A percentile compares a stretch with the other conserved stretches of the same genome.
Evolutionary conservation across 1,140 invertebrate genomes (phyloP).

Genomic region (Drosophila equinoxialis): DNA sequence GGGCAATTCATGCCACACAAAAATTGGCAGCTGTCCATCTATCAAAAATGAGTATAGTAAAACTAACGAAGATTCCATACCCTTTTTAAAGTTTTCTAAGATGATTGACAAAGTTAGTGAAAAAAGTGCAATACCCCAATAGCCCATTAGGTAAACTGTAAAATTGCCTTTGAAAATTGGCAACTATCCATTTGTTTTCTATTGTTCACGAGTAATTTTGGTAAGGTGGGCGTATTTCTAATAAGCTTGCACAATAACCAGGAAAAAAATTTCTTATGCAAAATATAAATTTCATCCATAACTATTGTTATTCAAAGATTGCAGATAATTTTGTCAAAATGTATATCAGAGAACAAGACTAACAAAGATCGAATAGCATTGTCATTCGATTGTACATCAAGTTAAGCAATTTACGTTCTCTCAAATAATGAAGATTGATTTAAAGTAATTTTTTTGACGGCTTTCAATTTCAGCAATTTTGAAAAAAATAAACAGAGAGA

Average conservation of each 20-base stretch:
- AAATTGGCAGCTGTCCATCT: conserved; percentile 41
- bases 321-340: conserved; percentile 28
- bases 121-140: conserved; percentile 26
- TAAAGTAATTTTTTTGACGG: conserved; percentile 31
- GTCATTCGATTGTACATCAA: no score
- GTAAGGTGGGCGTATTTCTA: conserved; percentile 35
- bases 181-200: conserved; percentile 32
- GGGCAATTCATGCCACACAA: background rate
- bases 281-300: background rate
- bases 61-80: conserved; percentile 6
- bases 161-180: conserved; percentile 52
- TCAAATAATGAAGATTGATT: background rate
- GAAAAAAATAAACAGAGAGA: background rate
- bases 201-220: conserved; percentile 33
- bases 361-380: conserved; percentile 8
- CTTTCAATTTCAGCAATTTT: conserved; percentile 51
- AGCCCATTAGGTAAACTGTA: conserved; percentile 27
- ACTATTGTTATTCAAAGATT: conserved; percentile 4
- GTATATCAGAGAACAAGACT: background rate
- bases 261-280: conserved; percentile 39
- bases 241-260: conserved; percentile 50
- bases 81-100: background rate
- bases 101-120: background rate
- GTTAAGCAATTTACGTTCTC: conserved; percentile 19
- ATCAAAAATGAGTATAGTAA: background rate